Evolutionary conservation across 2,888 invertebrate genomes (phyloP), one percentile per base, ranked within the genome.

Genomic region (Zaprionus lineosus): DNA sequence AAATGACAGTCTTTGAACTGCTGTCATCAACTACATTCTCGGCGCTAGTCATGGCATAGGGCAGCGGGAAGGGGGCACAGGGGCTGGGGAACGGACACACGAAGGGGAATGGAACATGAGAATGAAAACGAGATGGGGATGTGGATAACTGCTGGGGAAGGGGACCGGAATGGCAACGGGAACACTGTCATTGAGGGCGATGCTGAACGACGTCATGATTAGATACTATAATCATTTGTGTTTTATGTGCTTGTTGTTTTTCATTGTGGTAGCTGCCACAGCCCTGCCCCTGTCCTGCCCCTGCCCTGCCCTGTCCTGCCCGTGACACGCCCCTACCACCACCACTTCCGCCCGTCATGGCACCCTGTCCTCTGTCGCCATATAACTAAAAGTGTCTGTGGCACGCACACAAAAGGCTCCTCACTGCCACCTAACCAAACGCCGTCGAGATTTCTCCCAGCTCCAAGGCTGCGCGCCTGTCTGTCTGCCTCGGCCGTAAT

Each of bases 181-280:
- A 18, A 24, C 4, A n/a, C 1, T n/a, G 24, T 8, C 24, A 24
- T 24, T 24, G 52, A 2, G 41, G 28, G 16, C 33, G 33, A 29
- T 40, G 52, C 39, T 64, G 59, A 68, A 72, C 74, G 78, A 73
- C 78, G 71, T 76, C 85, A 81, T 85, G 86, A 85, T 86, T 83
- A 84, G 84, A 78, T 84, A 76, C 71, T 81, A 86, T 86, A 85
- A 86, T 84, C 84, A 85, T 86, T 84, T 84, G 86, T 74, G 79
- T 84, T 84, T 84, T 82, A 81, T 84, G 75, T 68, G 56, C 73
- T 75, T 82, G 81, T 78, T 81, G 74, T 83, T 79, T 70, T 74
- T 71, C 74, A 74, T 64, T 74, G 71, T 51, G 70, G 74, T 55
- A 60, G 55, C 59, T 39, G 36, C n/a, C n/a, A n/a, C n/a, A n/a